phyloP scores from a whole-genome alignment of 1,140 invertebrate species.

The Onthophagus taurus region DNA sequence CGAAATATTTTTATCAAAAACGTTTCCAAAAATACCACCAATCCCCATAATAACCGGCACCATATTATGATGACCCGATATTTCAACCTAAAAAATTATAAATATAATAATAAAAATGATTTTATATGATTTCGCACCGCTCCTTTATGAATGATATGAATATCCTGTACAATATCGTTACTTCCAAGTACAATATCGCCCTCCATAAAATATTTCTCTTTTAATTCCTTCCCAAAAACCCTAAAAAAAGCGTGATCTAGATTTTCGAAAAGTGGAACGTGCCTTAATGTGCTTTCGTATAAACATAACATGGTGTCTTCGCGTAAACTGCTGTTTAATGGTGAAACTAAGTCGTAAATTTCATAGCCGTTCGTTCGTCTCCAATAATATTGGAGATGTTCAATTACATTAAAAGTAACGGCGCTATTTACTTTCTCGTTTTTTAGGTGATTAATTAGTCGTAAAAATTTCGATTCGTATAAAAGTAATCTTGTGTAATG shows the following conservation, averaged over 20 bases:
- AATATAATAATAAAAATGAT: not conserved
- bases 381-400: slow-evolving; percentile 42
- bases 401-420: slow-evolving; percentile 34
- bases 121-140: slow-evolving; percentile 4
- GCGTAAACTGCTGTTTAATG: slow-evolving; percentile 40
- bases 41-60: slow-evolving; percentile 40
- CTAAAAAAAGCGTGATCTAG: slow-evolving; percentile 42
- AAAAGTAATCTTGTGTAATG: slow-evolving; percentile 37
- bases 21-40: slow-evolving; percentile 42
- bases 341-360: slow-evolving; percentile 25
- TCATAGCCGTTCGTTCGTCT: slow-evolving; percentile 33
- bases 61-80: slow-evolving; percentile 39
- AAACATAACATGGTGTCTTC: slow-evolving; percentile 41
- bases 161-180: slow-evolving; percentile 38
- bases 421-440: slow-evolving; percentile 36
- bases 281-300: slow-evolving; percentile 40
- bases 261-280: slow-evolving; percentile 41
- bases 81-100: slow-evolving; percentile 26
- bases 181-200: slow-evolving; percentile 39
- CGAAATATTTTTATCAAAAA: slow-evolving; percentile 34
- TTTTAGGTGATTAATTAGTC: slow-evolving; percentile 38
- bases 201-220: slow-evolving; percentile 40
- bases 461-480: slow-evolving; percentile 39
- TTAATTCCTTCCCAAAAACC: slow-evolving; percentile 39
- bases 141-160: slow-evolving; percentile 23